Conservation (phyloP, 2,888 invertebrate species). For the Panorpa germanica region DNA sequence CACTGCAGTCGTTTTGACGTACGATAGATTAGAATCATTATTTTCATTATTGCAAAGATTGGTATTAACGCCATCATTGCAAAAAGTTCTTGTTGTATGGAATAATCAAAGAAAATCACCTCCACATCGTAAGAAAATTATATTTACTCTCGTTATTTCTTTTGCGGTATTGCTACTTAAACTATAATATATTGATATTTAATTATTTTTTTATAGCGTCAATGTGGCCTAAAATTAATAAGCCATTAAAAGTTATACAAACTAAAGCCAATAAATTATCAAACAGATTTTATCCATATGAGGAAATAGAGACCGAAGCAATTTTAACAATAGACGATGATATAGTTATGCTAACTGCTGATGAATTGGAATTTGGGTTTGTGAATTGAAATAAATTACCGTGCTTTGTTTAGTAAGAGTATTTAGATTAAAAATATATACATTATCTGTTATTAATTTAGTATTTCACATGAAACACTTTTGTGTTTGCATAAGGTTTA, state of each 20-base stretch:
- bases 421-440: too few species aligned
- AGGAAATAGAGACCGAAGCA: constrained; percentile 92
- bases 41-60: constrained; percentile 72
- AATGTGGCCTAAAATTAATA: constrained; percentile 73
- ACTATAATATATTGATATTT: too few species aligned
- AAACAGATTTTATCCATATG: constrained; percentile 90
- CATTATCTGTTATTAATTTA: too few species aligned
- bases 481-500: too few species aligned
- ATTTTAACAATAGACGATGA: constrained; percentile 91
- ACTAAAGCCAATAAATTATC: constrained; percentile 83
- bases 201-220: constrained; percentile 47
- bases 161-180: not conserved
- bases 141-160: constrained; percentile 1
- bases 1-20: constrained; percentile 90
- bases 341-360: constrained; percentile 85
- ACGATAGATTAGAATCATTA: constrained; percentile 77
- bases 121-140: constrained; percentile 51
- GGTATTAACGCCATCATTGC: constrained; percentile 71
- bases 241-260: constrained; percentile 77
- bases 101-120: constrained; percentile 87
- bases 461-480: constrained; percentile 7
- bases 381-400: too few species aligned
- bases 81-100: constrained; percentile 88
- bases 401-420: too few species aligned
- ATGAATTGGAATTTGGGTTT: constrained; percentile 90